A percentile compares a stretch with the other conserved stretches of the same genome.
phyloP scores from a whole-genome alignment of 2,797 vertebrate species.

The Aldrovandia affinis region DNA sequence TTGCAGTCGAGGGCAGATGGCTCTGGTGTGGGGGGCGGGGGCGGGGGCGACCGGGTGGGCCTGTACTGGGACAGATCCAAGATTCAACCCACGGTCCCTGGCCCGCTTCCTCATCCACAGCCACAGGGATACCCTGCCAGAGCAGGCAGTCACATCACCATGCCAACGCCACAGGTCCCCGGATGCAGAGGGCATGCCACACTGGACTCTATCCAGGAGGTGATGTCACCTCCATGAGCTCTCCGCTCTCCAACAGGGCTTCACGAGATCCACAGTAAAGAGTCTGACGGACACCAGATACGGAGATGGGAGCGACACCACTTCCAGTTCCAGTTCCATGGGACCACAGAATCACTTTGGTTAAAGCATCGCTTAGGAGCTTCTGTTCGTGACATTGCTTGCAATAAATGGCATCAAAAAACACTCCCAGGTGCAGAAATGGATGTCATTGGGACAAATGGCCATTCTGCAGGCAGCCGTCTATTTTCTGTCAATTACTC shows the following conservation, averaged over 20 bases:
- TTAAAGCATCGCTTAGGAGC: background rate
- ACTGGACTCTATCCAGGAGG: conserved; percentile 29
- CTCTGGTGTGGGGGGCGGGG: conserved; percentile 57
- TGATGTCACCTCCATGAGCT: conserved; percentile 18
- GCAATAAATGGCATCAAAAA: background rate
- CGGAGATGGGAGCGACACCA: background rate
- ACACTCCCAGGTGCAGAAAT: background rate
- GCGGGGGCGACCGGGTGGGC: conserved; percentile 57
- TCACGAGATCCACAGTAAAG: background rate
- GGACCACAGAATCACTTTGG: background rate
- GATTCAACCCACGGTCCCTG: conserved; percentile 56
- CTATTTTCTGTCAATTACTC: too few species aligned
- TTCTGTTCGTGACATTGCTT: background rate
- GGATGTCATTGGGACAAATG: background rate
- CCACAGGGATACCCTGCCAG: conserved; percentile 44
- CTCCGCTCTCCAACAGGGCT: background rate
- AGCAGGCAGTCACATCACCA: conserved; percentile 43
- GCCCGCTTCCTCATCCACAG: conserved; percentile 49
- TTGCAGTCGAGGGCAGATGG: conserved; percentile 65
- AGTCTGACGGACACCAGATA: background rate
- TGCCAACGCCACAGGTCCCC: conserved; percentile 46
- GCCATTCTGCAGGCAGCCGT: too few species aligned
- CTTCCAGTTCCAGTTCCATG: background rate
- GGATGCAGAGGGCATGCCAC: conserved; percentile 28
- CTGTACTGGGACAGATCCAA: conserved; percentile 50